Conservation (phyloP, 2,888 invertebrate genomes). For the Mylabris sibirica region DNA sequence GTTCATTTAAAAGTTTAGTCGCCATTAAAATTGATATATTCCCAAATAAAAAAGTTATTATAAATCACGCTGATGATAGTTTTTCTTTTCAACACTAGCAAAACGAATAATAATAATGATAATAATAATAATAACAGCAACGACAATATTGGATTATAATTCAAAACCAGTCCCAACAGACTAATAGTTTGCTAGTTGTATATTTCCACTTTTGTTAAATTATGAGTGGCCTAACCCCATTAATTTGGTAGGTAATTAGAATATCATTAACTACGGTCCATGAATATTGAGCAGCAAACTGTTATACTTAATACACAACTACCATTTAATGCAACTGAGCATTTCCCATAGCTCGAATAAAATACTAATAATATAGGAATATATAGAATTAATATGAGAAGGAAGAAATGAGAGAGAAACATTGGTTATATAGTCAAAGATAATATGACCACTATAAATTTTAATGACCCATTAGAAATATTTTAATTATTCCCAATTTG, state of each 20-base stretch:
- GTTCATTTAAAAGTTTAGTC: neutral
- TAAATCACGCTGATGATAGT: neutral
- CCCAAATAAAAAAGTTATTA: neutral
- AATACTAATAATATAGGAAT: conserved; percentile 25
- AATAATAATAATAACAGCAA: neutral
- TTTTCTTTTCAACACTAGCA: neutral
- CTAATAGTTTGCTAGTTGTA: conserved; percentile 35
- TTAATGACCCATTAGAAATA: conserved; percentile 21
- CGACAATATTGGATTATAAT: conserved; percentile 23
- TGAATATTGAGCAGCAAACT: conserved; percentile 46
- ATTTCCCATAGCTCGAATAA: conserved; percentile 34
- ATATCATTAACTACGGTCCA: conserved; percentile 50
- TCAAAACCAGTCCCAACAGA: conserved; percentile 35
- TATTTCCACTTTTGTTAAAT: conserved; percentile 37
- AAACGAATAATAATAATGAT: neutral
- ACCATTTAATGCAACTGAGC: conserved; percentile 34
- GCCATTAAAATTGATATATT: neutral
- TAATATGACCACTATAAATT: conserved; percentile 18
- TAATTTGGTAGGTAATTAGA: conserved; percentile 49
- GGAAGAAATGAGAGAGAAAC: neutral
- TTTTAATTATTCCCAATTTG: conserved; percentile 14
- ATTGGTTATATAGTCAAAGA: neutral
- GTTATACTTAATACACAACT: conserved; percentile 25
- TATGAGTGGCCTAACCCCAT: conserved; percentile 45
- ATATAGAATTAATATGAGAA: conserved; percentile 19